Percentiles rank a stretch among this genome's conserved stretches.
Evolutionary conservation across 1,140 invertebrate genomes (phyloP).

Genomic region (Drosophila micromelanica): DNA sequence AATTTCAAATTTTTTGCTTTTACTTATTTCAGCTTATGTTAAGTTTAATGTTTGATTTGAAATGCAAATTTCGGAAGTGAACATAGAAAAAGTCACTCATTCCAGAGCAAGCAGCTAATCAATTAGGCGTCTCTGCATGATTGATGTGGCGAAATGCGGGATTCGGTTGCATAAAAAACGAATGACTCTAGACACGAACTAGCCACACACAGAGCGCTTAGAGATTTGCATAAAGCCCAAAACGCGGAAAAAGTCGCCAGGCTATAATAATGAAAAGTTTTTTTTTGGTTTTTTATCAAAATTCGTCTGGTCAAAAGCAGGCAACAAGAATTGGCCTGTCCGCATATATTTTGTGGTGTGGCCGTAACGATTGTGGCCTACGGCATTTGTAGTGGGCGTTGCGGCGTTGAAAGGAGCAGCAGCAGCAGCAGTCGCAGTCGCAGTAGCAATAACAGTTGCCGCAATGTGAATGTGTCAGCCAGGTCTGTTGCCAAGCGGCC

Average conservation of each 20-base stretch:
- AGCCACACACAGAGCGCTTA: slow-evolving; percentile 53
- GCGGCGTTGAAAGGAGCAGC: slow-evolving; percentile 53
- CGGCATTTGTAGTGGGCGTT: slow-evolving; percentile 46
- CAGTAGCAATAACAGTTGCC: slow-evolving; percentile 31
- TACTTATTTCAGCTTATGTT: slow-evolving; percentile 16
- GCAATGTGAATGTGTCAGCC: slow-evolving; percentile 75
- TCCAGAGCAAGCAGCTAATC: slow-evolving; percentile 20
- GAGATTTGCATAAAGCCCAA: slow-evolving; percentile 43
- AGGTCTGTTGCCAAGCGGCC: slow-evolving; percentile 38
- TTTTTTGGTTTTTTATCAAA: slow-evolving; percentile 51
- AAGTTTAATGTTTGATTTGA: slow-evolving; percentile 21
- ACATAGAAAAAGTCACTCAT: slow-evolving; percentile 5
- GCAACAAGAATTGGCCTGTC: slow-evolving; percentile 45
- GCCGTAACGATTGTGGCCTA: slow-evolving; percentile 39
- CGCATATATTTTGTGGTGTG: slow-evolving; percentile 37
- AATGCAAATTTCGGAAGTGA: slow-evolving; percentile 73
- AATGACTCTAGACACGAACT: slow-evolving; percentile 79
- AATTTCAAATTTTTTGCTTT: slow-evolving; percentile 10
- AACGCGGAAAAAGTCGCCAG: slow-evolving; percentile 67
- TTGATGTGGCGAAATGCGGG: slow-evolving; percentile 55
- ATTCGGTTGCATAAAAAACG: slow-evolving; percentile 48
- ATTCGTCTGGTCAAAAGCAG: slow-evolving; percentile 34
- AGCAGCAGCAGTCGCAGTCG: slow-evolving; percentile 3
- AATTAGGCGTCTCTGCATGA: slow-evolving; percentile 50
- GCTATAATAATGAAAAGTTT: slow-evolving; percentile 55